These are phyloP conservation scores for Lepus europaeus DNA, from an alignment of 2,113 vertebrate genomes.

Conservation along the genomic window DNA sequence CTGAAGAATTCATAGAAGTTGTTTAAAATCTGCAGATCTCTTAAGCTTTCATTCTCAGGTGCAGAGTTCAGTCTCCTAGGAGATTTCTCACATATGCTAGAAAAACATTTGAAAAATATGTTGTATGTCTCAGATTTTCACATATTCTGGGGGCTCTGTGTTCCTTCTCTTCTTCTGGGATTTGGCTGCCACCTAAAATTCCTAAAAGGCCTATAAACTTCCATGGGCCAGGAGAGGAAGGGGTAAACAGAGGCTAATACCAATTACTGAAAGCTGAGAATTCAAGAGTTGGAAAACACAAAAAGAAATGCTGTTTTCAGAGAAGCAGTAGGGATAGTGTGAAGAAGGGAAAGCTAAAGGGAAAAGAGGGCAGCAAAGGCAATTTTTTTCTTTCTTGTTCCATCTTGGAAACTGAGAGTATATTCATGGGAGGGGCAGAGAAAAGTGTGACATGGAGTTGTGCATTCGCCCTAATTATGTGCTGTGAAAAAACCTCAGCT, in stretches of 20 bases:
- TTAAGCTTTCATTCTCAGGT: constrained; percentile 36
- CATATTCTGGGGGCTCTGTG: not conserved
- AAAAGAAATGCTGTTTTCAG: not conserved
- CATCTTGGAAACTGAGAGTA: constrained; percentile 26
- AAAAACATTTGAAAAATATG: constrained; percentile 44
- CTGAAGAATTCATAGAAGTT: constrained; percentile 23
- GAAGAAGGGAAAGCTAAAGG: not conserved
- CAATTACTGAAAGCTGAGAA: constrained; percentile 57
- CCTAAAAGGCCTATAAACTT: constrained; percentile 10
- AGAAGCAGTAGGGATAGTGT: not conserved
- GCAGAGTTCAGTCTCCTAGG: not conserved
- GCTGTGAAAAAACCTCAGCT: not conserved
- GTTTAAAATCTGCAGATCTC: constrained; percentile 42
- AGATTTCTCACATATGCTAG: constrained; percentile 38
- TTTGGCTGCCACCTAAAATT: constrained; percentile 63
- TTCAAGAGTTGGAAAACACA: not conserved
- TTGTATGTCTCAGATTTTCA: not conserved
- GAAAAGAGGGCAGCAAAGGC: constrained; percentile 69
- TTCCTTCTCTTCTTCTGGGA: not conserved
- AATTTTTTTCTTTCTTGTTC: constrained; percentile 80
- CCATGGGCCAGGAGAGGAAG: not conserved
- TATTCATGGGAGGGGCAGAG: constrained; percentile 18
- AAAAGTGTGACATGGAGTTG: constrained; percentile 18
- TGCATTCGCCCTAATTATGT: constrained; percentile 2
- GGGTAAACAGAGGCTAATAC: not conserved